Evolutionary conservation across 2,113 vertebrate genomes (phyloP).

Genomic region (Apus apus): DNA sequence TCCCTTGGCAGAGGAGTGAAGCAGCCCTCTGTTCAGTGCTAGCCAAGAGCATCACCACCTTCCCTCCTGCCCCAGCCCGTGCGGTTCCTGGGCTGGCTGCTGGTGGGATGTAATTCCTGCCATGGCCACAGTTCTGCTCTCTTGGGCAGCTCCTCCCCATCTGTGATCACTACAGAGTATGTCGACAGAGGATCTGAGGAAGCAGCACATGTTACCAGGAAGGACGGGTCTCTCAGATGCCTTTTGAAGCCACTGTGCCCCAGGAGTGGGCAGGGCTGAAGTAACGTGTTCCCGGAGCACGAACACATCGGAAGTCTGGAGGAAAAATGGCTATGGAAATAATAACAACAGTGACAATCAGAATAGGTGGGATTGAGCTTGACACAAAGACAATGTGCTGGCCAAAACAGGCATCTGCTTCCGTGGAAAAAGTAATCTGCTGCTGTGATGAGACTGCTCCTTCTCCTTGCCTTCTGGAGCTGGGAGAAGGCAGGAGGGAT

Average conservation of each 20-base stretch:
- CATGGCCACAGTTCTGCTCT: neutral
- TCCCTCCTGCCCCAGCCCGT: neutral
- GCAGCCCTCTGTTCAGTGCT: neutral
- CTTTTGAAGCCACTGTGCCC: conserved; percentile 2
- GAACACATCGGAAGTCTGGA: neutral
- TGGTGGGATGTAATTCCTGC: neutral
- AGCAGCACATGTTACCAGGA: conserved; percentile 6
- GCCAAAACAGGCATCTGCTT: neutral
- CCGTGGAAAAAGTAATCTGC: neutral
- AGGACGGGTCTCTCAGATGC: neutral
- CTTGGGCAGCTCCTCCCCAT: neutral
- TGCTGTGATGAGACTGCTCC: neutral
- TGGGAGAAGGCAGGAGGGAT: neutral
- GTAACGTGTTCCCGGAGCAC: neutral
- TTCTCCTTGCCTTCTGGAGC: neutral
- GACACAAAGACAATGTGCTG: neutral
- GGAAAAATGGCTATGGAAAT: conserved; percentile 21
- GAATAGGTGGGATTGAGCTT: neutral
- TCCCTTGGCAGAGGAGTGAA: neutral
- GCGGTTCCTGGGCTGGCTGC: neutral
- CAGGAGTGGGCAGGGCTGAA: neutral
- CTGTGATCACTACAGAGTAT: fast-evolving
- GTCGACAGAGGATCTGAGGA: neutral
- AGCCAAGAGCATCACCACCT: neutral
- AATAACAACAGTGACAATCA: neutral